Percentiles rank a stretch among this genome's conserved stretches.
phyloP scores from a whole-genome alignment of 2,113 vertebrate species.

The Anser cygnoides region DNA sequence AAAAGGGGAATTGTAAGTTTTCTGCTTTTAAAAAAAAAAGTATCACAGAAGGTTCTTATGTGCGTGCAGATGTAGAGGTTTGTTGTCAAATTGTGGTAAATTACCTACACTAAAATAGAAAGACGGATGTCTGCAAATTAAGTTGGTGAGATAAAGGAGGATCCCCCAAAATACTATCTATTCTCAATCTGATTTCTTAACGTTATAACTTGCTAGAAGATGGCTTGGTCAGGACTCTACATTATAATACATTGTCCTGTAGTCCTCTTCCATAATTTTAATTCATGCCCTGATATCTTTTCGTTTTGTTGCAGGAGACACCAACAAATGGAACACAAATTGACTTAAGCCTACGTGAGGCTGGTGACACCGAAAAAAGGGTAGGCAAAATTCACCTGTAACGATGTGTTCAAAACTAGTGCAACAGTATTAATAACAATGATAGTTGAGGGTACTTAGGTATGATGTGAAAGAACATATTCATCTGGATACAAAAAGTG shows the following conservation, averaged over 20 bases:
- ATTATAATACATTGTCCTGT: rapidly evolving
- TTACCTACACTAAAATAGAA: background rate
- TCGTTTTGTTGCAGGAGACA: conserved; percentile 44
- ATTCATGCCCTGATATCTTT: background rate
- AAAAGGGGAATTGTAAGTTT: background rate
- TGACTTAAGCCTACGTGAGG: conserved; percentile 39
- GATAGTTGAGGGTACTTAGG: background rate
- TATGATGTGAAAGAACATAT: background rate
- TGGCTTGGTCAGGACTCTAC: rapidly evolving
- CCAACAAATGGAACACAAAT: conserved; percentile 44
- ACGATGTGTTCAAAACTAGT: background rate
- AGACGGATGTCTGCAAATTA: background rate
- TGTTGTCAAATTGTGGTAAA: background rate
- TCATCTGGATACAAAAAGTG: background rate
- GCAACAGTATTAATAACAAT: background rate
- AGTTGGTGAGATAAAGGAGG: rapidly evolving
- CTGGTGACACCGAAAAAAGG: conserved; percentile 14
- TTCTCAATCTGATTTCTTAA: background rate
- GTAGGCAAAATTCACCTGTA: background rate
- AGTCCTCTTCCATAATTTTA: background rate
- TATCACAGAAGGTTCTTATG: background rate
- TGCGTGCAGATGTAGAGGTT: background rate
- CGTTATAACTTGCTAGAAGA: background rate
- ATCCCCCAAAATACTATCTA: background rate
- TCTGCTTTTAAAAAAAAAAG: background rate